phyloP scores from a whole-genome alignment of 2,797 vertebrate genomes.

The Telmatherina bonti region DNA sequence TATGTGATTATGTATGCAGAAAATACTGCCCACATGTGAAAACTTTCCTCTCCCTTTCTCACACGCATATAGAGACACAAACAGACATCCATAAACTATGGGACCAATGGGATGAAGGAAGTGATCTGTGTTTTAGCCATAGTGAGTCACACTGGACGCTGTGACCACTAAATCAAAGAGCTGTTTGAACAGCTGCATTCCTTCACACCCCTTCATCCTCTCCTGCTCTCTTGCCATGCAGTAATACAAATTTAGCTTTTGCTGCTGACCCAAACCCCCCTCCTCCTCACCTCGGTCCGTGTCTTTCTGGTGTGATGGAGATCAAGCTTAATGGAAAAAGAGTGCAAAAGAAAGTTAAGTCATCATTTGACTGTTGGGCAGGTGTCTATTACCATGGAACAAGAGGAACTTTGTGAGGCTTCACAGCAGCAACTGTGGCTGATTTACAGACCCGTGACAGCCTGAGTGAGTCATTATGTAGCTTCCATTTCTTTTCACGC shows the following conservation, averaged over 20 bases:
- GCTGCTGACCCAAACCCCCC: conserved; percentile 1
- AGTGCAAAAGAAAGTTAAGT: conserved; percentile 50
- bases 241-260: conserved; percentile 45
- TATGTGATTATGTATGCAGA: not conserved
- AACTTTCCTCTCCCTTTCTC: not conserved
- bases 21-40: not conserved
- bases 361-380: conserved; percentile 48
- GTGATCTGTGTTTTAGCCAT: conserved; percentile 62
- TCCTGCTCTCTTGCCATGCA: conserved; percentile 36
- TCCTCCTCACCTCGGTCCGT: not conserved
- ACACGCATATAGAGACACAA: not conserved
- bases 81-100: conserved; percentile 28
- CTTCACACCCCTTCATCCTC: conserved; percentile 75
- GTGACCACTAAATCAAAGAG: conserved; percentile 78
- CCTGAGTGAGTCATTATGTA: conserved; percentile 49
- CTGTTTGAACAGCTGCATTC: conserved; percentile 82
- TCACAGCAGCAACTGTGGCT: conserved; percentile 40
- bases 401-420: conserved; percentile 37
- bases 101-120: conserved; percentile 61
- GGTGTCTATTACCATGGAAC: conserved; percentile 52
- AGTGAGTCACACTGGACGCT: conserved; percentile 68
- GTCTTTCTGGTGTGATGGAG: conserved; percentile 46
- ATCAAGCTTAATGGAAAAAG: conserved; percentile 58
- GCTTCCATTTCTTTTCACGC: conserved; percentile 53
- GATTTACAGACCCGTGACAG: conserved; percentile 55